These are phyloP conservation scores for Aphelocoma coerulescens DNA, from an alignment of 2,113 vertebrate genomes.

Conservation along the genomic window DNA sequence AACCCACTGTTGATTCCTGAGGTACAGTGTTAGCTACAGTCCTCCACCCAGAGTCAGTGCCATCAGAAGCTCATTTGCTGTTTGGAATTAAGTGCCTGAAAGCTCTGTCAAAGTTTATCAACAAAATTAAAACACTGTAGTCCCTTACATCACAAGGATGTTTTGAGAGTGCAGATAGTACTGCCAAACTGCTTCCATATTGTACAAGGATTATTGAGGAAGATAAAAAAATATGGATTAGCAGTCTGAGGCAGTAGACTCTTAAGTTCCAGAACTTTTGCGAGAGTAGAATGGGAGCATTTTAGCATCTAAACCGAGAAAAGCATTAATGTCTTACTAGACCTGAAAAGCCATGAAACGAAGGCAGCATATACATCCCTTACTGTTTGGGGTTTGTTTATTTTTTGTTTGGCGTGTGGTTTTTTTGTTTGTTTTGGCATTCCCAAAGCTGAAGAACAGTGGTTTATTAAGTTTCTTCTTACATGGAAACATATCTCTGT, in stretches of 20 bases:
- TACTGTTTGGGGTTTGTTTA: not conserved
- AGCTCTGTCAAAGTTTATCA: not conserved
- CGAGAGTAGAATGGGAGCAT: not conserved
- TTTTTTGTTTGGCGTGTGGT: not conserved
- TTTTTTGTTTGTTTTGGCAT: not conserved
- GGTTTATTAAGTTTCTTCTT: not conserved
- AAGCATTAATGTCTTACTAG: not conserved
- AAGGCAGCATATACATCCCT: not conserved
- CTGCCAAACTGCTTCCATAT: not conserved
- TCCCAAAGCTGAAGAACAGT: not conserved
- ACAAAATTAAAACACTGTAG: not conserved
- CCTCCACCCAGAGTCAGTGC: not conserved
- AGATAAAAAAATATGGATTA: not conserved
- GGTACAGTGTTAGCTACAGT: not conserved
- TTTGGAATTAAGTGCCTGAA: not conserved
- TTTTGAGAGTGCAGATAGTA: not conserved
- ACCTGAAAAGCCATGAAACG: not conserved
- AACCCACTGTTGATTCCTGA: not conserved
- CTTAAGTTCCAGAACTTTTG: not conserved
- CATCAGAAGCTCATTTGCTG: not conserved
- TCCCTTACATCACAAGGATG: not conserved
- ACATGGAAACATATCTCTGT: not conserved
- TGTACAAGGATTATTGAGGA: not conserved
- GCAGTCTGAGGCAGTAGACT: not conserved
- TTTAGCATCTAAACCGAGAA: not conserved